A percentile compares a stretch with the other conserved stretches of the same genome.
These are phyloP conservation scores for Leptopilina drosophilae DNA, from an alignment of 2,888 invertebrate genomes.

Conservation along the genomic window DNA sequence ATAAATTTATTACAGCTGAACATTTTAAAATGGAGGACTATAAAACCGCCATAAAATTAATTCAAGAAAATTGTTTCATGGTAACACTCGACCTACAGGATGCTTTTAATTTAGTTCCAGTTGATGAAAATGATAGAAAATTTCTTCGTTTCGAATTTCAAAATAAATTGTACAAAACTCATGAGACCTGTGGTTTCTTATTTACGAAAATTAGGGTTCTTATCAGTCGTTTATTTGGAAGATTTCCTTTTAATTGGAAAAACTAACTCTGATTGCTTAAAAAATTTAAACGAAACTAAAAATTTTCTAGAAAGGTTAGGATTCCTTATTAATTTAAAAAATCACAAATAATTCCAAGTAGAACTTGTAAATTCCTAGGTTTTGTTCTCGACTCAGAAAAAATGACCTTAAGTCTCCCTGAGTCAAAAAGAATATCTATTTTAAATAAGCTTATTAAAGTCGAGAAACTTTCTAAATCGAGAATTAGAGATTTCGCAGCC, in stretches of 20 bases:
- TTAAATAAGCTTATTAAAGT: constrained; percentile 37
- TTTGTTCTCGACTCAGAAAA: constrained; percentile 30
- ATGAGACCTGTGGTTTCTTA: constrained; percentile 42
- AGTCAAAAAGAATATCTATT: constrained; percentile 27
- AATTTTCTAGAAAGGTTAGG: constrained; percentile 37
- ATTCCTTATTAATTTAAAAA: constrained; percentile 44
- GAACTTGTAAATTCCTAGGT: constrained; percentile 42
- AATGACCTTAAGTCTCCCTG: constrained; percentile 37
- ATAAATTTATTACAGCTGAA: constrained; percentile 31
- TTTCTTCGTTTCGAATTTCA: constrained; percentile 44
- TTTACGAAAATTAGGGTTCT: constrained; percentile 27
- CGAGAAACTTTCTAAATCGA: constrained; percentile 24
- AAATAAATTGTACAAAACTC: constrained; percentile 38
- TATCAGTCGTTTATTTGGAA: constrained; percentile 42
- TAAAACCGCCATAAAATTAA: constrained; percentile 33
- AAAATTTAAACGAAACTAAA: constrained; percentile 21
- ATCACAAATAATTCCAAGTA: constrained; percentile 26
- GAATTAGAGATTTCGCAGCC: constrained; percentile 39
- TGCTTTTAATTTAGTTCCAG: constrained; percentile 44
- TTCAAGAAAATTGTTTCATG: constrained; percentile 36
- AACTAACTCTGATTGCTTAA: constrained; percentile 7
- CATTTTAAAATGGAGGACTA: constrained; percentile 47
- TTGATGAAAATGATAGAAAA: constrained; percentile 45
- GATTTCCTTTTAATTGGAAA: constrained; percentile 43
- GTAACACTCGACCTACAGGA: constrained; percentile 44